Conservation (phyloP, 2,113 vertebrate species). For the Tragulus kanchil region DNA sequence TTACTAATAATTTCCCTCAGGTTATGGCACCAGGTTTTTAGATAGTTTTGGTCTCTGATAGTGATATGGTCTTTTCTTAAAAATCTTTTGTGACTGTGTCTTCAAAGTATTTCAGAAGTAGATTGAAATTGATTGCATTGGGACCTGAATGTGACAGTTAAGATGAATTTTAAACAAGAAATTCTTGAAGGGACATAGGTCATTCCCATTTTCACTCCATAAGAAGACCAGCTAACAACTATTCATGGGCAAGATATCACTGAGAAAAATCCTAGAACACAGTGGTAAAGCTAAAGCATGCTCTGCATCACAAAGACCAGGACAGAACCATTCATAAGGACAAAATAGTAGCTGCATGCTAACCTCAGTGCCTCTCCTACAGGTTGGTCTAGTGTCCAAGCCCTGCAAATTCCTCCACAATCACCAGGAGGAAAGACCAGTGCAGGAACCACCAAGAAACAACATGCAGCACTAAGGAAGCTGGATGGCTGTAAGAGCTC, state of each 20-base stretch:
- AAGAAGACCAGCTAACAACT: background rate
- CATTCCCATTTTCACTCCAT: background rate
- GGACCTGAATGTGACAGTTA: background rate
- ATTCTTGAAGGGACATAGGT: background rate
- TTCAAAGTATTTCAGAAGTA: constrained; percentile 18
- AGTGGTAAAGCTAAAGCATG: background rate
- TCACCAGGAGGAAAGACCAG: background rate
- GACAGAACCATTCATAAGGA: background rate
- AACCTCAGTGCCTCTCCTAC: background rate
- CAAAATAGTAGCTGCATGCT: background rate
- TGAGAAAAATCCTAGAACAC: background rate
- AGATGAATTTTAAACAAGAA: constrained; percentile 42
- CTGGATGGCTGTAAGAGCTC: background rate
- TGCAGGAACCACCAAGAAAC: background rate
- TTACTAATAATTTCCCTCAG: background rate
- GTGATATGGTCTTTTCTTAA: background rate
- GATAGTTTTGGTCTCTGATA: background rate
- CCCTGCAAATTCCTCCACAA: background rate
- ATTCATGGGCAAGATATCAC: background rate
- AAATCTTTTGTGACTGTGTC: background rate
- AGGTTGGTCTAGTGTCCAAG: background rate
- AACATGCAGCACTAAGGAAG: background rate
- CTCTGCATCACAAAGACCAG: background rate
- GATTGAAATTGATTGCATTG: background rate
- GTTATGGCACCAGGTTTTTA: background rate